Evolutionary conservation across 2,888 invertebrate species (phyloP).

Genomic region (Cheilosia impressa): DNA sequence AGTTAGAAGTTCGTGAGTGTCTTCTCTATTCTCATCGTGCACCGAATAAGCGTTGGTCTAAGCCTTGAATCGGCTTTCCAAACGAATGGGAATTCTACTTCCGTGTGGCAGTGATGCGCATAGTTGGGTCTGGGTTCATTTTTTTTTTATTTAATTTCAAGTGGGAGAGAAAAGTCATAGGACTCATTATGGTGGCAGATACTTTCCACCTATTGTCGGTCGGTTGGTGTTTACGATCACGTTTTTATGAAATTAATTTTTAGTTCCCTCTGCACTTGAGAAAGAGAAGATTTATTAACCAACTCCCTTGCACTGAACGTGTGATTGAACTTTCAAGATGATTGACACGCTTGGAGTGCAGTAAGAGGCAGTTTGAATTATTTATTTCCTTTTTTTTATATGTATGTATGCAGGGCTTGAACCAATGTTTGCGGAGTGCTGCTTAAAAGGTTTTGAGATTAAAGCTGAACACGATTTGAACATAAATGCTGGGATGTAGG

Average conservation of each 20-base stretch:
- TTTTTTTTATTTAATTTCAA: slow-evolving; percentile 20
- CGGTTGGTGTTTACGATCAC: slow-evolving; percentile 35
- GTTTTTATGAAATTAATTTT: slow-evolving; percentile 39
- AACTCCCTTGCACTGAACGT: neutral
- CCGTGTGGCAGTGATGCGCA: slow-evolving; percentile 57
- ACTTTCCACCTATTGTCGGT: slow-evolving; percentile 37
- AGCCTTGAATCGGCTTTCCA: slow-evolving; percentile 2
- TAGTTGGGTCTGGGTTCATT: slow-evolving; percentile 20
- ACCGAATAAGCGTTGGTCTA: slow-evolving; percentile 34
- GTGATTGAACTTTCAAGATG: neutral
- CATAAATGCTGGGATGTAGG: no score
- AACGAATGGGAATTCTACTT: slow-evolving; percentile 43
- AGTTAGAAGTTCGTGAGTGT: slow-evolving; percentile 39
- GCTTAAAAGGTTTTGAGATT: no score
- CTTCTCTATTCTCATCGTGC: slow-evolving; percentile 18
- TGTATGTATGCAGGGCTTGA: no score
- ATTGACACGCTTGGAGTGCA: no score
- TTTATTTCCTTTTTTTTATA: no score
- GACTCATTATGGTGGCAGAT: slow-evolving; percentile 29
- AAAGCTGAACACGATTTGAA: no score
- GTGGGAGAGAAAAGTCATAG: slow-evolving; percentile 21
- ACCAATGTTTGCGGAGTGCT: no score
- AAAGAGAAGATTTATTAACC: neutral
- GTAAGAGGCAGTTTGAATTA: no score
- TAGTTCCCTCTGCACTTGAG: slow-evolving; percentile 10